Evolutionary conservation across 2,113 vertebrate genomes (phyloP), one percentile per base, ranked within the genome.

Genomic region (Silurus asotus): DNA sequence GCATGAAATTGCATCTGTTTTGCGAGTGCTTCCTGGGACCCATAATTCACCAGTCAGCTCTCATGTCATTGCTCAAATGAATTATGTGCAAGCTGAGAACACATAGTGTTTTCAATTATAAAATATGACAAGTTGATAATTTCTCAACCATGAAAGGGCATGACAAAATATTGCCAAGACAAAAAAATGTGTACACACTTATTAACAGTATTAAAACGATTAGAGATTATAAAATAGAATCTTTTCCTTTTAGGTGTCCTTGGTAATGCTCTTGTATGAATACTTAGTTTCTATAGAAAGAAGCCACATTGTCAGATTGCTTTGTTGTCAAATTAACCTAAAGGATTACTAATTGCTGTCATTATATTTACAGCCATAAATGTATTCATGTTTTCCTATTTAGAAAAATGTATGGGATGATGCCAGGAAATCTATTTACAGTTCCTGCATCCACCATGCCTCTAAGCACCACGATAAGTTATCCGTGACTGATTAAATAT

Each of bases 1-100:
- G 92, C 93, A 93, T 95, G 92, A 93, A 93, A 94, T 93, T 93
- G 90, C 86, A 90, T 94, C 82, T 90, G 90, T 93, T 94, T 81
- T 93, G 90, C 64, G 61, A 89, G 67, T 77, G 84, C 76, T 91
- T 92, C 86, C 80, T 84, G 74, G 75, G 81, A 92, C 87, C 85
- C 62, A 85, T 79, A 83, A 85, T 89, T 87, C 87, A 92, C 86
- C 67, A 85, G 82, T 90, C 84, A 78, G 78, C 77, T 87, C 88
- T 82, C 85, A 85, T 90, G 82, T 72, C 88, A 89, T 90, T 89
- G 88, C 88, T 79, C 85, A 91, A 87, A 90, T 82, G 51, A 87
- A 81, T 89, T 76, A 55, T 59, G 45, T 77, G 72, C 85, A 87
- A 89, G 58, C 82, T 81, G 62, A 76, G 70, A 90, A 83, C 74